Conservation (phyloP, 2,888 invertebrate species). For the Chymomyza procnemis region DNA sequence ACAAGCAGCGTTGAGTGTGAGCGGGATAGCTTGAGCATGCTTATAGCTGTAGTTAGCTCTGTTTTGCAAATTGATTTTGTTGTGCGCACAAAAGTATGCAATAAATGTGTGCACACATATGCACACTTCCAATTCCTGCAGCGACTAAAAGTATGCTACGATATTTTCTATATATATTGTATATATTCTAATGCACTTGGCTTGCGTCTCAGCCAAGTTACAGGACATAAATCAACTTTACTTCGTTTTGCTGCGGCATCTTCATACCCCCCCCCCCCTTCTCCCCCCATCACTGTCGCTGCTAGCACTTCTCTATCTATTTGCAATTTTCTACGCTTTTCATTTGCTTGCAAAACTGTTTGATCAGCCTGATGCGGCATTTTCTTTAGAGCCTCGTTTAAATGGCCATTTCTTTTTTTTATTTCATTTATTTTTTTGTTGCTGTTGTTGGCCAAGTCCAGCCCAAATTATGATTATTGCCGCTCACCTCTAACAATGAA, state of each 20-base stretch:
- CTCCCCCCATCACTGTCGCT: too few species aligned
- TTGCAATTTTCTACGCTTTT: not conserved
- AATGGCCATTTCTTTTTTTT: not conserved
- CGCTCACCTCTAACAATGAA: constrained; percentile 9
- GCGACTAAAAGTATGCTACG: constrained; percentile 44
- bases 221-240: constrained; percentile 40
- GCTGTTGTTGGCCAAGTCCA: not conserved
- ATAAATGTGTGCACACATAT: not conserved
- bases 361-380: constrained; percentile 6
- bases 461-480: constrained; percentile 2
- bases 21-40: not conserved
- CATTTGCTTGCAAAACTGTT: constrained; percentile 9
- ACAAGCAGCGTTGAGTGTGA: constrained; percentile 21
- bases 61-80: not conserved
- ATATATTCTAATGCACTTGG: constrained; percentile 5
- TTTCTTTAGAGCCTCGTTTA: not conserved
- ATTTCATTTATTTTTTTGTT: not conserved
- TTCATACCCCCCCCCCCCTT: too few species aligned
- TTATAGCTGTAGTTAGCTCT: not conserved
- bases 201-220: constrained; percentile 30
- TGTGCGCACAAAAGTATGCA: not conserved
- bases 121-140: not conserved
- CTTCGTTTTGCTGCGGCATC: not conserved
- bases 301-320: not conserved
- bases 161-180: constrained; percentile 28